Percentiles rank a stretch among this genome's conserved stretches.
Conservation (phyloP, 2,888 invertebrate species). For the Phortica okadai region DNA sequence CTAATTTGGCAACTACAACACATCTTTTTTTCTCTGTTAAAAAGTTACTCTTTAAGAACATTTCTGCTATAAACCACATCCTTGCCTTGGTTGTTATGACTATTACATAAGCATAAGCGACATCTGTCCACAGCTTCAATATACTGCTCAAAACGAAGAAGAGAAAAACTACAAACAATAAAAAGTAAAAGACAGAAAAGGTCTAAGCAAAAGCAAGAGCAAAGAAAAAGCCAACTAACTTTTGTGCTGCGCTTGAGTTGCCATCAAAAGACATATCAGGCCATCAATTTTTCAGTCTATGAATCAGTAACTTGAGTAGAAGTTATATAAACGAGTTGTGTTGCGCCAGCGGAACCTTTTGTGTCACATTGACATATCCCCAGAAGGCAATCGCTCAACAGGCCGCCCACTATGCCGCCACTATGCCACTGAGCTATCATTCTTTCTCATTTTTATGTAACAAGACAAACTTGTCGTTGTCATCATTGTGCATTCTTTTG, state of each 20-base stretch:
- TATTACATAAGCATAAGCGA: background rate
- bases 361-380: slow-evolving; percentile 12
- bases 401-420: background rate
- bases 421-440: background rate
- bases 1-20: slow-evolving; percentile 64
- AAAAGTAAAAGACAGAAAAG: background rate
- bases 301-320: slow-evolving; percentile 31
- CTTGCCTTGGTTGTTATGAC: background rate
- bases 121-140: background rate
- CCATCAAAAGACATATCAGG: slow-evolving; percentile 24
- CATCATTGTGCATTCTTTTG: slow-evolving; percentile 4
- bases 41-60: background rate
- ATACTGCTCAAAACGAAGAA: background rate
- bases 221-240: slow-evolving; percentile 11
- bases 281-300: slow-evolving; percentile 30
- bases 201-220: background rate
- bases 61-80: background rate
- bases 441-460: background rate
- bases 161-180: background rate
- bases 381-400: background rate
- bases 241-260: slow-evolving; percentile 22
- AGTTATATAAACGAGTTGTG: slow-evolving; percentile 18
- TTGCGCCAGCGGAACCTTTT: background rate
- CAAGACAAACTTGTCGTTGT: slow-evolving; percentile 3
- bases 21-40: background rate